Evolutionary conservation across 2,113 vertebrate species (phyloP).

Genomic region (Anolis carolinensis): DNA sequence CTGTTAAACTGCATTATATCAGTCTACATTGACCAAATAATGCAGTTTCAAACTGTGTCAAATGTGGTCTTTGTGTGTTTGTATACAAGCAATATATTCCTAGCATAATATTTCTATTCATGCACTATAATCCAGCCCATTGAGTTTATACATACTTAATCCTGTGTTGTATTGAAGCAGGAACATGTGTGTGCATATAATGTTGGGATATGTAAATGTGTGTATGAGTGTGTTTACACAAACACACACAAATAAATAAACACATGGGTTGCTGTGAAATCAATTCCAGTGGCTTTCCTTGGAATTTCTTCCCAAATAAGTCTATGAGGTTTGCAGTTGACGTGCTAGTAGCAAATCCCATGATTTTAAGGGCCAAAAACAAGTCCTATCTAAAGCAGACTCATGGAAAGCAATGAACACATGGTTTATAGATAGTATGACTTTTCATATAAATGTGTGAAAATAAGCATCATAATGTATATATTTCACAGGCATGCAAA

Average conservation of each 20-base stretch:
- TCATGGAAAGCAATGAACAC: no score
- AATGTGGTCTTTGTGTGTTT: no score
- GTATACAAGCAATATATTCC: neutral
- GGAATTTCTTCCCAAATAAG: neutral
- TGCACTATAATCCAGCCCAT: neutral
- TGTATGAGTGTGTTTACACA: no score
- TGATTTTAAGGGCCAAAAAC: neutral
- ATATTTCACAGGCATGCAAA: neutral
- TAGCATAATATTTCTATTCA: neutral
- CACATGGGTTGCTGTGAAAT: neutral
- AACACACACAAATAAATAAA: no score
- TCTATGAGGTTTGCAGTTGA: neutral
- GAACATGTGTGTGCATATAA: no score
- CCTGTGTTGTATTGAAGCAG: no score
- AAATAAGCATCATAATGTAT: neutral
- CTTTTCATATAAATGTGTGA: neutral
- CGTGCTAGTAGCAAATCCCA: neutral
- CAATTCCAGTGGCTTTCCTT: neutral
- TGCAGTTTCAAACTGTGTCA: no score
- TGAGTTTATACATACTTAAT: no score
- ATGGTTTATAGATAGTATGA: neutral
- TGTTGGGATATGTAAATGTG: no score
- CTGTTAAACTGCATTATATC: no score
- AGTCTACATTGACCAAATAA: no score
- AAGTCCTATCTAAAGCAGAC: no score